Conservation (phyloP, 2,888 invertebrate species). For the Agonopterix alstromeriana region DNA sequence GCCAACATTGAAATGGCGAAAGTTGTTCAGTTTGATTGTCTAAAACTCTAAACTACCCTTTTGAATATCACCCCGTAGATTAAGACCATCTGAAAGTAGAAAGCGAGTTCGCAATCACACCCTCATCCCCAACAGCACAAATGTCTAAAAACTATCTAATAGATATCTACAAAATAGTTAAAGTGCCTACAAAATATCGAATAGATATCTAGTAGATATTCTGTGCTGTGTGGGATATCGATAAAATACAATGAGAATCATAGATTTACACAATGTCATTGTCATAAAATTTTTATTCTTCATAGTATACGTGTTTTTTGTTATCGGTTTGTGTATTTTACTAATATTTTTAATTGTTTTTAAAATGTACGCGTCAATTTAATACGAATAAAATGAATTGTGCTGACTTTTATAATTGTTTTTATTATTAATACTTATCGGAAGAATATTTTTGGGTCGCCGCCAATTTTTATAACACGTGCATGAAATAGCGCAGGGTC, state of each 20-base stretch:
- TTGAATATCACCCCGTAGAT: too few species aligned
- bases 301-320: constrained; percentile 18
- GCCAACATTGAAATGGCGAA: too few species aligned
- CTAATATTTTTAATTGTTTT: constrained; percentile 38
- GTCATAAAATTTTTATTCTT: constrained; percentile 9
- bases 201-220: too few species aligned
- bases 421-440: constrained; percentile 17
- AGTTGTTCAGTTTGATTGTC: too few species aligned
- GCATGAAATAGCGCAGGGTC: neutral
- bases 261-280: constrained; percentile 8
- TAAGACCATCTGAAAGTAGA: too few species aligned
- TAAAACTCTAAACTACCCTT: too few species aligned
- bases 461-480: constrained; percentile 19
- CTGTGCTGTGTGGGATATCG: too few species aligned
- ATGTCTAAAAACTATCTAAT: too few species aligned
- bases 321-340: constrained; percentile 42
- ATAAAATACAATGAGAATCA: constrained; percentile 19
- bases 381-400: constrained; percentile 44
- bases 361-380: constrained; percentile 36
- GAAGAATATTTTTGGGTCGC: constrained; percentile 16
- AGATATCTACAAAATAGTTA: too few species aligned
- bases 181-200: too few species aligned
- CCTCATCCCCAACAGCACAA: too few species aligned
- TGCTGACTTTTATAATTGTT: constrained; percentile 14
- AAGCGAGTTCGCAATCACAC: too few species aligned